These are phyloP conservation scores for Marisa cornuarietis DNA, from an alignment of 1,140 invertebrate genomes.

Conservation along the genomic window DNA sequence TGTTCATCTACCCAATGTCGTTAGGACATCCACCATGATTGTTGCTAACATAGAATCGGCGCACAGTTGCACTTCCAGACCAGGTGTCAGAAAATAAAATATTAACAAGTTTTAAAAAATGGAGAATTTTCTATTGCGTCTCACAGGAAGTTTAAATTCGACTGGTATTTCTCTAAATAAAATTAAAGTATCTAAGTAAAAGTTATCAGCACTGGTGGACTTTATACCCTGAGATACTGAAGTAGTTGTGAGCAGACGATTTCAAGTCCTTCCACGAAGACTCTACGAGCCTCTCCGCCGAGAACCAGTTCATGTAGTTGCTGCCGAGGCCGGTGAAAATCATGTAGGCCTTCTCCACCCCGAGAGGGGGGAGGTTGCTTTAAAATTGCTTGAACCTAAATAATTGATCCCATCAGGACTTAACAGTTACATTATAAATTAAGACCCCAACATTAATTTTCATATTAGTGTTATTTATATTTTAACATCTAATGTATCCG, in stretches of 20 bases:
- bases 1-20: too few relatives aligned
- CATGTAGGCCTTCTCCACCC: not conserved
- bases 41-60: too few relatives aligned
- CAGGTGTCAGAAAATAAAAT: too few relatives aligned
- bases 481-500: not conserved
- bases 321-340: not conserved
- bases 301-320: conserved; percentile 10
- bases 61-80: too few relatives aligned
- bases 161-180: too few relatives aligned
- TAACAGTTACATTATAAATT: not conserved
- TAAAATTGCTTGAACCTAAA: not conserved
- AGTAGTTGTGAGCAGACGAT: not conserved
- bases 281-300: not conserved
- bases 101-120: too few relatives aligned
- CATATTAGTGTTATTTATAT: not conserved
- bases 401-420: not conserved
- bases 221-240: not conserved
- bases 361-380: not conserved
- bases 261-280: not conserved
- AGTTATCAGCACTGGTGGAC: too few relatives aligned
- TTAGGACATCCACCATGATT: too few relatives aligned
- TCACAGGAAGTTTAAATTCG: too few relatives aligned
- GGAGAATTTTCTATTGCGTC: too few relatives aligned
- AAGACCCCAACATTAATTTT: not conserved
- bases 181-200: too few relatives aligned